A percentile compares a stretch with the other conserved stretches of the same genome.
phyloP scores from a whole-genome alignment of 2,113 vertebrate species.

The Chrysochloris asiatica region DNA sequence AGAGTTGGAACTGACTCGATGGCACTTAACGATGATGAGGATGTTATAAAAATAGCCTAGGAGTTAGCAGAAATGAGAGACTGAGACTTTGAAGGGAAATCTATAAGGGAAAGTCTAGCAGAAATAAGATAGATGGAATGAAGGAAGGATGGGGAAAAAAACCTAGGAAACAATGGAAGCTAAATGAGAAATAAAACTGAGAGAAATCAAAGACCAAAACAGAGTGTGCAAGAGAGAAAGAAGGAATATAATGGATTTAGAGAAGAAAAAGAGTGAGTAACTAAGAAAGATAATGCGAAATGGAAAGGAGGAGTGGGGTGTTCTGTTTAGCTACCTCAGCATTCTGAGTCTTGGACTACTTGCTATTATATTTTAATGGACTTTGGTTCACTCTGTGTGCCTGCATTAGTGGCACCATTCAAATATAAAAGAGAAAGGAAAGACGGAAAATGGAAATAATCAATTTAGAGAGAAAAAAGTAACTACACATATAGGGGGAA shows the following conservation, averaged over 20 bases:
- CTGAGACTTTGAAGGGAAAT: background rate
- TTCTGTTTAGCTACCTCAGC: background rate
- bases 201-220: background rate
- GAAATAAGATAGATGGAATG: background rate
- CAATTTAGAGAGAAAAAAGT: slow-evolving; percentile 53
- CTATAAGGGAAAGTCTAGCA: background rate
- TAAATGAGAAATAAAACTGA: background rate
- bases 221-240: background rate
- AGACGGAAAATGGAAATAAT: slow-evolving; percentile 59
- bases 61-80: background rate
- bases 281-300: slow-evolving; percentile 25
- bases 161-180: no score
- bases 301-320: background rate
- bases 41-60: background rate
- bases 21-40: no score
- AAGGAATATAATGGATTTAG: no score
- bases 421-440: slow-evolving; percentile 34
- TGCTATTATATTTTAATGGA: slow-evolving; percentile 61
- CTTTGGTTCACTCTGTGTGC: background rate
- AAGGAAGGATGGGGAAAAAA: background rate
- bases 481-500: slow-evolving; percentile 14
- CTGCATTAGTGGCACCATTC: slow-evolving; percentile 66
- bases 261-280: background rate
- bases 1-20: no score
- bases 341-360: slow-evolving; percentile 43